These are phyloP conservation scores for Mythimna lalbum DNA, from an alignment of 2,888 invertebrate genomes.

Conservation along the genomic window DNA sequence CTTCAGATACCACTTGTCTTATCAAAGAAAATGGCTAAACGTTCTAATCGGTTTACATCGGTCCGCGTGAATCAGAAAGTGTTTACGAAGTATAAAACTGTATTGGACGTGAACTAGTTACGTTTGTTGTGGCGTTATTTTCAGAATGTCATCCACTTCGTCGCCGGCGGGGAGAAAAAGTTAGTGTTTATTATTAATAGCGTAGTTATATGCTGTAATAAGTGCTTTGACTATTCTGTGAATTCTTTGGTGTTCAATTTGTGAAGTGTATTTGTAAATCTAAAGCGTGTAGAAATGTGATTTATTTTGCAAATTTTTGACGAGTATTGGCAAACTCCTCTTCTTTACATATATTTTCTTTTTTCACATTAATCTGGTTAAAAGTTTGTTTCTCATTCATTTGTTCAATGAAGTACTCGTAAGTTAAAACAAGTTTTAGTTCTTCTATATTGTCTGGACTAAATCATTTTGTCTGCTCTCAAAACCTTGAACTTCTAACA, in stretches of 20 bases:
- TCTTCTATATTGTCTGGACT: neutral
- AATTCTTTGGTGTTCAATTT: constrained; percentile 37
- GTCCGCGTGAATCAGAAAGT: constrained; percentile 78
- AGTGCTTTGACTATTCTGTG: constrained; percentile 38
- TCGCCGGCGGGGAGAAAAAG: constrained; percentile 83
- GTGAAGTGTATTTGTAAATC: constrained; percentile 40
- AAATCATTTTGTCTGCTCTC: constrained; percentile 15
- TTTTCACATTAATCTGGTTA: too few species aligned
- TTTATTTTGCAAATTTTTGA: constrained; percentile 10
- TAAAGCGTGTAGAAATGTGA: constrained; percentile 2
- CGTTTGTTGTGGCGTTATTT: constrained; percentile 77
- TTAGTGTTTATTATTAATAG: constrained; percentile 82
- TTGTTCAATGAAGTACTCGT: constrained; percentile 1
- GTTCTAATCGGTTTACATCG: constrained; percentile 78
- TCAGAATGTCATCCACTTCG: constrained; percentile 85
- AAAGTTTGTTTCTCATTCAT: neutral
- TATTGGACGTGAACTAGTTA: constrained; percentile 79
- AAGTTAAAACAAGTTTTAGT: constrained; percentile 13
- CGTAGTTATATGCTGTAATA: constrained; percentile 57
- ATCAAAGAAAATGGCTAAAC: constrained; percentile 89
- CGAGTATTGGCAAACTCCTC: constrained; percentile 3
- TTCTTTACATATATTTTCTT: neutral
- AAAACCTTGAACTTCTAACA: constrained; percentile 55
- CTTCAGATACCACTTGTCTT: constrained; percentile 77
- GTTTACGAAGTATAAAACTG: constrained; percentile 80